Conservation (phyloP, 2,797 vertebrate genomes). For the Micropoecilia bifurca region DNA sequence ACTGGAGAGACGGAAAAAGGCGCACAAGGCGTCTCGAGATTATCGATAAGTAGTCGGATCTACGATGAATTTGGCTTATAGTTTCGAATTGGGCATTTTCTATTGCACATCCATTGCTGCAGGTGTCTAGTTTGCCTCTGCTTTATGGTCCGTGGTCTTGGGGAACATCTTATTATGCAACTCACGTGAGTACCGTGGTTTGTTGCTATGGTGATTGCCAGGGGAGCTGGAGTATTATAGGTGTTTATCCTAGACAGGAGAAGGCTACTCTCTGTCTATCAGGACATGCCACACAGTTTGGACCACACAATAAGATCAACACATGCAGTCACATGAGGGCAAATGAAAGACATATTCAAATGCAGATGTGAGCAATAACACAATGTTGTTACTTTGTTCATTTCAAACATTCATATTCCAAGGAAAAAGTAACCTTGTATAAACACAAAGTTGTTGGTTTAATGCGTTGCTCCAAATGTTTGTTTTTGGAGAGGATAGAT, state of each 20-base stretch:
- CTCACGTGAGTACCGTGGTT: slow-evolving; percentile 80
- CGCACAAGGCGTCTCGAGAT: slow-evolving; percentile 42
- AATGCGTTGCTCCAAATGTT: slow-evolving; percentile 67
- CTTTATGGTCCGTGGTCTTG: slow-evolving; percentile 70
- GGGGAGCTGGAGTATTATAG: slow-evolving; percentile 80
- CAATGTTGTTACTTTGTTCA: slow-evolving; percentile 22
- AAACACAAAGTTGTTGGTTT: slow-evolving; percentile 74
- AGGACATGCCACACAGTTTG: slow-evolving; percentile 64
- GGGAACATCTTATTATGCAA: slow-evolving; percentile 80
- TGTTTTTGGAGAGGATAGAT: slow-evolving; percentile 61
- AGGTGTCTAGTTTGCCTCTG: slow-evolving; percentile 60
- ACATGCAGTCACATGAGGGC: slow-evolving; percentile 38
- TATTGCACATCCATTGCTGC: slow-evolving; percentile 52
- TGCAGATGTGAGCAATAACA: slow-evolving; percentile 35
- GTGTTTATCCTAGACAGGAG: slow-evolving; percentile 80
- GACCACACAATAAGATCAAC: slow-evolving; percentile 71
- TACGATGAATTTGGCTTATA: slow-evolving; percentile 51
- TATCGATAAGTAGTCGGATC: slow-evolving; percentile 58
- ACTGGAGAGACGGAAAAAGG: slow-evolving; percentile 69
- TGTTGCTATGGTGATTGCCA: slow-evolving; percentile 84
- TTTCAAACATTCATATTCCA: slow-evolving; percentile 70
- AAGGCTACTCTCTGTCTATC: slow-evolving; percentile 71
- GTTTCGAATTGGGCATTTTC: slow-evolving; percentile 56
- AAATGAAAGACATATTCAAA: slow-evolving; percentile 52
- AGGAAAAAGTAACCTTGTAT: slow-evolving; percentile 68